Evolutionary conservation across 2,113 vertebrate species (phyloP), one percentile per base, ranked within the genome.

Genomic region (Nannobrachium achirus): DNA sequence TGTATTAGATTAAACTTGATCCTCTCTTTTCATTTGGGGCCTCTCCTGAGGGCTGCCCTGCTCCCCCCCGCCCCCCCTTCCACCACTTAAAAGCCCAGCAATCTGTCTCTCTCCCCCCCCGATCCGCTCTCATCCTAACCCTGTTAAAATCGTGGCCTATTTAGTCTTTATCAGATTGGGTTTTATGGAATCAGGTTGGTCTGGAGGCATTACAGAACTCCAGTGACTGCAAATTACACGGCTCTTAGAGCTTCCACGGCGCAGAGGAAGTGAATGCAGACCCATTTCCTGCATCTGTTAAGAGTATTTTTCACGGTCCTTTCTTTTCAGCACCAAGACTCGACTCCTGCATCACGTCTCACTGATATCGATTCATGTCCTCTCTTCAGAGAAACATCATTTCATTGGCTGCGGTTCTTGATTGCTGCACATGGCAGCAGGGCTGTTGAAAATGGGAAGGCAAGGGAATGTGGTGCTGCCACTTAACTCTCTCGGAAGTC

Each of bases 11-110:
- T 76, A 80, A 79, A 73, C 44, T 58, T 73, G 25, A 61, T 75
- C 66, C 55, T 14, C 56, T 41, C 82, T 79, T 87, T 89, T 90
- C 69, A 89, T 91, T 89, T 76, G 50, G 41, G 18, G 25, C 10
- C 19, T 67, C 78, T 83, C 74, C 15, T 2, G 74, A 76, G 25
- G 77, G 66, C 63, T 15, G 62, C 13, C 9, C 52, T 57, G 13
- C 19, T 8, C 10, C 38, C 33, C 55, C 19, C 4, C 25, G 7
- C 52, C 33, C 55, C 19, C 4, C 25, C 2, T 19, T n/a, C 1
- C 33, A 19, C 19, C 19, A 56, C 19, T 38, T 38, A 33, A 33
- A 33, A 33, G 25, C 25, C 25, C 25, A 6, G 13, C n/a, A 49
- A 49, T 53, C 51, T 20, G 9, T 53, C 51, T 10, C 18, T 9